Percentiles rank a stretch among this genome's conserved stretches.
phyloP scores from a whole-genome alignment of 2,113 vertebrate species.

The Cercopithecus mona region DNA sequence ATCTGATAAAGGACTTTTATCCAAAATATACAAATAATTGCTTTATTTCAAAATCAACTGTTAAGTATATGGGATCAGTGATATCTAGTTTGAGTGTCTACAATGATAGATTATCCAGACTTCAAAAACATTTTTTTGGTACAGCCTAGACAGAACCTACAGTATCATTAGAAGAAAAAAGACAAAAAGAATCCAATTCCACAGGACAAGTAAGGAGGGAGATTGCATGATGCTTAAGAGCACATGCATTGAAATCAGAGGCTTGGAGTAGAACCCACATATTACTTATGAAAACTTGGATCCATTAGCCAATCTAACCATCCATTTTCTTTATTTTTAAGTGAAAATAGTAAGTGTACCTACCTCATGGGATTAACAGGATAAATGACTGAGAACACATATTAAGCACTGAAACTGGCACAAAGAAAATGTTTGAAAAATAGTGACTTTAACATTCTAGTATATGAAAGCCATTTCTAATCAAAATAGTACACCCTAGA shows the following conservation, averaged over 20 bases:
- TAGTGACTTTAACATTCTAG: background rate
- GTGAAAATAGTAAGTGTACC: background rate
- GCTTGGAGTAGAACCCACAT: background rate
- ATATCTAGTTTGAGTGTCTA: background rate
- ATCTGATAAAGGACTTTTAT: background rate
- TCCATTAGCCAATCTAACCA: background rate
- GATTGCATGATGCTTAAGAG: background rate
- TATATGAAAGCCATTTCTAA: background rate
- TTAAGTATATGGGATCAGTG: background rate
- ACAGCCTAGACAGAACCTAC: background rate
- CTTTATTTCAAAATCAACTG: background rate
- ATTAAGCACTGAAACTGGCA: background rate
- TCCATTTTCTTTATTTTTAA: background rate
- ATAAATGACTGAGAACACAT: background rate
- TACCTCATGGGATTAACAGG: background rate
- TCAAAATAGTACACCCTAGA: background rate
- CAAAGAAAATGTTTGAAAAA: background rate
- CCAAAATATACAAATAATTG: background rate
- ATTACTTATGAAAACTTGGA: background rate
- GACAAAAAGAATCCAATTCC: background rate
- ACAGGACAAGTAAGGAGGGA: too few relatives aligned
- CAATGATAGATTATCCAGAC: background rate
- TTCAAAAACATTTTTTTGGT: background rate
- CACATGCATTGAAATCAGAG: background rate
- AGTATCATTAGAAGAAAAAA: background rate